These are phyloP conservation scores for Brenthis hecate DNA, from an alignment of 2,888 invertebrate species.

Conservation along the genomic window DNA sequence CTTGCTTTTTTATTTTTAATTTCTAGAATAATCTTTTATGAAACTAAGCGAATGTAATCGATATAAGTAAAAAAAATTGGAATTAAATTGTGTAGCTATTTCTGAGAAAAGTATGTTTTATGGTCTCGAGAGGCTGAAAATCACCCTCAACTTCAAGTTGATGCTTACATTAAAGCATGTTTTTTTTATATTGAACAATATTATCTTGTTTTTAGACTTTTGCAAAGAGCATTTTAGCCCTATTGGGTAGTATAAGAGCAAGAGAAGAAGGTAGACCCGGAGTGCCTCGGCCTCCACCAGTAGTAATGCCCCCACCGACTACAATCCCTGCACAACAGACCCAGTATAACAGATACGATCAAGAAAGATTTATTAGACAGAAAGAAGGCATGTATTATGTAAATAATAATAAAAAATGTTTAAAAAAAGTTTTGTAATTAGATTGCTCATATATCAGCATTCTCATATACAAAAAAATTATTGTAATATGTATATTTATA, in stretches of 20 bases:
- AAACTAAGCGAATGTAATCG: no score
- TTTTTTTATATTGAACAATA: not conserved
- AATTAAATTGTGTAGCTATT: no score
- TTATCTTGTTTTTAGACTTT: slow-evolving; percentile 84
- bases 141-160: no score
- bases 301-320: slow-evolving; percentile 84
- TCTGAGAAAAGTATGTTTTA: no score
- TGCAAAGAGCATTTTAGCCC: slow-evolving; percentile 95
- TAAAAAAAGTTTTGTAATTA: not conserved
- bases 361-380: slow-evolving; percentile 96
- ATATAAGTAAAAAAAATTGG: no score
- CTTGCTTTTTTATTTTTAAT: no score
- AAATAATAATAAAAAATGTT: not conserved
- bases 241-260: slow-evolving; percentile 94
- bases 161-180: no score
- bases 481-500: no score
- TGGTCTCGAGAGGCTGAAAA: no score
- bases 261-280: slow-evolving; percentile 92
- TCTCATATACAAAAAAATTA: no score
- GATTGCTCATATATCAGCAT: no score
- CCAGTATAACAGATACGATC: slow-evolving; percentile 99
- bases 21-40: no score
- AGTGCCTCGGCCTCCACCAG: slow-evolving; percentile 77
- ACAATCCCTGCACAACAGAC: slow-evolving; percentile 86
- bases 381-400: slow-evolving; percentile 86